Evolutionary conservation across 2,797 vertebrate species (phyloP).

Genomic region (Tamandua tetradactyla): DNA sequence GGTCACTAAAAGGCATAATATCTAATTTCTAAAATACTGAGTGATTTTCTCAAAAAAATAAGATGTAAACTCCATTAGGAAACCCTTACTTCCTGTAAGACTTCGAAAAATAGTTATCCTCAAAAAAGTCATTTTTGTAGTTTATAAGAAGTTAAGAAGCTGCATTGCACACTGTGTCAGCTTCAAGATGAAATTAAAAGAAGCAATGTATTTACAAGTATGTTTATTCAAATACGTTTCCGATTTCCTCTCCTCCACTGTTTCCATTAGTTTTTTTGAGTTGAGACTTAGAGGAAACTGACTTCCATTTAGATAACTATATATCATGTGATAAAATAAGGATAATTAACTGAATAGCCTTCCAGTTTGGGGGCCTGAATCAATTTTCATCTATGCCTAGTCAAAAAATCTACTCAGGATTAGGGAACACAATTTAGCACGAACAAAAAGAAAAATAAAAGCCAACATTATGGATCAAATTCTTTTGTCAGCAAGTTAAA

Average conservation of each 20-base stretch:
- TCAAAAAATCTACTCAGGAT: constrained; percentile 22
- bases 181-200: neutral
- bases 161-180: neutral
- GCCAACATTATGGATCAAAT: neutral
- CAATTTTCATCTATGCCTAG: neutral
- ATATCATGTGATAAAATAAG: neutral
- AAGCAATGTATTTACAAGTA: neutral
- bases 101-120: neutral
- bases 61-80: neutral
- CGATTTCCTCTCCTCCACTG: neutral
- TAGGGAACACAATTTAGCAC: neutral
- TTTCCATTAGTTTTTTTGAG: neutral
- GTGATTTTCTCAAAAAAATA: neutral
- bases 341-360: constrained; percentile 4
- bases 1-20: neutral
- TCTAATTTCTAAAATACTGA: neutral
- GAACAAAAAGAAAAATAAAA: constrained; percentile 37
- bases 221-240: neutral
- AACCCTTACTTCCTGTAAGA: neutral
- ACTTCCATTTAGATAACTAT: neutral
- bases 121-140: neutral
- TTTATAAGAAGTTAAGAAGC: neutral
- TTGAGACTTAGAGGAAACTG: neutral
- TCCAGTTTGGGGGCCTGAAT: constrained; percentile 14
- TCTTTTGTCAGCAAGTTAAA: constrained; percentile 58